Evolutionary conservation across 2,888 invertebrate species (phyloP).

Genomic region (Anoncus sp.): DNA sequence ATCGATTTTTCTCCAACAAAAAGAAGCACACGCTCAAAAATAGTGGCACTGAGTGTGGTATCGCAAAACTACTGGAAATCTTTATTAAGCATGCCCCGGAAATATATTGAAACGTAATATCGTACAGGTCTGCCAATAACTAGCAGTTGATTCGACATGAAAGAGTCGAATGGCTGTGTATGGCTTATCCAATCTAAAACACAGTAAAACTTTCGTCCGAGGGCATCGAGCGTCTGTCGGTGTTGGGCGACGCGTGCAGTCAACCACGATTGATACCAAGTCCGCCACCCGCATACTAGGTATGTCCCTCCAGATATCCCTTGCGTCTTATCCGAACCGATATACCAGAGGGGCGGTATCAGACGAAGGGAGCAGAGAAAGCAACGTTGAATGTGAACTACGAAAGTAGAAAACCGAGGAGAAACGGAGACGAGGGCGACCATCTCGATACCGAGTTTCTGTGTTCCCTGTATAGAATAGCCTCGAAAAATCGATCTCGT

Average conservation of each 20-base stretch:
- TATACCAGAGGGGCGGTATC: conserved; percentile 21
- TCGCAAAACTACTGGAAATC: not conserved
- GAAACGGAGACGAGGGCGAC: conserved; percentile 32
- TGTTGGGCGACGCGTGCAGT: conserved; percentile 68
- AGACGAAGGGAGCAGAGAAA: conserved; percentile 34
- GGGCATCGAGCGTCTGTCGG: conserved; percentile 67
- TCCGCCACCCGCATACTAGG: conserved; percentile 68
- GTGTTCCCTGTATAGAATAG: conserved; percentile 37
- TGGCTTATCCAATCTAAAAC: not conserved
- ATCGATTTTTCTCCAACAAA: no score
- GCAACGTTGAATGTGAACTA: conserved; percentile 44
- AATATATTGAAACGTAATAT: not conserved
- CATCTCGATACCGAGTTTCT: conserved; percentile 37
- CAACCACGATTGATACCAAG: conserved; percentile 74
- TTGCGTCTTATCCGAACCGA: conserved; percentile 33
- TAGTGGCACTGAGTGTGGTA: not conserved
- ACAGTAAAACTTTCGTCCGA: conserved; percentile 12
- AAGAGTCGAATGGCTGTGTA: not conserved
- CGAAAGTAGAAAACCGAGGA: conserved; percentile 31
- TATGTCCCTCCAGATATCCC: conserved; percentile 36
- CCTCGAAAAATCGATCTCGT: conserved; percentile 56
- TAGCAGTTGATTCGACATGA: not conserved
- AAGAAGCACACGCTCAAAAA: no score
- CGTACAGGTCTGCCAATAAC: not conserved
- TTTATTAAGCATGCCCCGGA: not conserved